A percentile compares a stretch with the other conserved stretches of the same genome.
Conservation (phyloP, 2,888 invertebrate species). For the Agrotis ipsilon region DNA sequence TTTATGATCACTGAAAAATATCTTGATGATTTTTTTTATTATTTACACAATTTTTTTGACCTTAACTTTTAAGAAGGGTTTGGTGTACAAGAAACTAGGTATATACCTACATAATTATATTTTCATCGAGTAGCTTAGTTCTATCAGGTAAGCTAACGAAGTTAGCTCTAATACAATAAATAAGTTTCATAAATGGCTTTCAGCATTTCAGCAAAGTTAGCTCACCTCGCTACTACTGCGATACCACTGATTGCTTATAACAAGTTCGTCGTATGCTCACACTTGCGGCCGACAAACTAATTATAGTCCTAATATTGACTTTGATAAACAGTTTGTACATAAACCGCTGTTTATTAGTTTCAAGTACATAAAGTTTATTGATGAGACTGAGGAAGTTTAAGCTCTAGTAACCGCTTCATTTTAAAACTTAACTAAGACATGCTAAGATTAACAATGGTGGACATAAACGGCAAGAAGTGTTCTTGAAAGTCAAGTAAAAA, state of each 20-base stretch:
- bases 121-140: no score
- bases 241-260: constrained; percentile 7
- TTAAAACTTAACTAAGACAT: no score
- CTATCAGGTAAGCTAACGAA: no score
- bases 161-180: no score
- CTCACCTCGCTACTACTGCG: neutral
- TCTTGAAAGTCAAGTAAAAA: neutral
- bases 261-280: constrained; percentile 1
- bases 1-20: no score
- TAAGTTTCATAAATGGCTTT: neutral
- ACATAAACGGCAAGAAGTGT: neutral
- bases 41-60: no score
- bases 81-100: no score
- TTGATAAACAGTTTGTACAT: constrained; percentile 9
- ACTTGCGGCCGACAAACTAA: neutral
- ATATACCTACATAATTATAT: no score
- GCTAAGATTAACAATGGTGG: neutral
- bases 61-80: no score
- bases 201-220: neutral
- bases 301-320: constrained; percentile 9
- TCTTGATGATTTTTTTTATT: no score
- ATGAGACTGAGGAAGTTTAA: neutral
- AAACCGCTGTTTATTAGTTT: constrained; percentile 22
- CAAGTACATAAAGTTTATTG: constrained; percentile 4
- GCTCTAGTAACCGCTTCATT: neutral